Conservation (phyloP, 2,888 invertebrate genomes). For the Tetramorium bicarinatum region DNA sequence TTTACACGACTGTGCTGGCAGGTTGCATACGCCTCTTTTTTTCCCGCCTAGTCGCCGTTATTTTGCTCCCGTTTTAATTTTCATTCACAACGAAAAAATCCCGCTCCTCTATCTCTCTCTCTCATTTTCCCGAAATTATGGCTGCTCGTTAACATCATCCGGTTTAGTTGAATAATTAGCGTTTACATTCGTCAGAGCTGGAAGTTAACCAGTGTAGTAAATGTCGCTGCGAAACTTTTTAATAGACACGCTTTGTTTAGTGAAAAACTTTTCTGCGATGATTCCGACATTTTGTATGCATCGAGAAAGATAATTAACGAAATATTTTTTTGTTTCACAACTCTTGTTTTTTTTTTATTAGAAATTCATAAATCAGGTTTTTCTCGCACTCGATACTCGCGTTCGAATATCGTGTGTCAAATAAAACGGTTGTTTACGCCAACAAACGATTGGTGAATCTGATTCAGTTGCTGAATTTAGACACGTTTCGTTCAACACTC, state of each 20-base stretch:
- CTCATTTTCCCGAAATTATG: constrained; percentile 49
- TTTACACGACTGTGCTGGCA: constrained; percentile 39
- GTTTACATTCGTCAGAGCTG: constrained; percentile 32
- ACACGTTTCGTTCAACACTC: constrained; percentile 30
- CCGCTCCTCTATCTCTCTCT: not conserved
- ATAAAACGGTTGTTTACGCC: no score
- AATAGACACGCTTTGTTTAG: not conserved
- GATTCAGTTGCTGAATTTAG: constrained; percentile 3
- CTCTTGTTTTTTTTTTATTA: not conserved
- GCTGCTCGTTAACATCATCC: constrained; percentile 45
- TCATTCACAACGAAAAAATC: constrained; percentile 41
- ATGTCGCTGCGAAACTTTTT: constrained; percentile 28
- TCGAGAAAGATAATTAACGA: not conserved
- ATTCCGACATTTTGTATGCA: not conserved
- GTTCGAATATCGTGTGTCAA: not conserved
- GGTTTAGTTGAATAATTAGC: constrained; percentile 53
- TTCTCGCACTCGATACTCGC: not conserved
- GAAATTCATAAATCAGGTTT: not conserved
- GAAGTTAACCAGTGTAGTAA: constrained; percentile 25
- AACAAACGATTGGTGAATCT: constrained; percentile 4
- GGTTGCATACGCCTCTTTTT: constrained; percentile 17
- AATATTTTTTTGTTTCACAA: not conserved
- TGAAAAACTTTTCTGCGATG: not conserved
- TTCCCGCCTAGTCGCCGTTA: not conserved
- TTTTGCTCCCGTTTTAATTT: constrained; percentile 45